Evolutionary conservation across 2,113 vertebrate genomes (phyloP).

Genomic region (Laticauda laticaudata): DNA sequence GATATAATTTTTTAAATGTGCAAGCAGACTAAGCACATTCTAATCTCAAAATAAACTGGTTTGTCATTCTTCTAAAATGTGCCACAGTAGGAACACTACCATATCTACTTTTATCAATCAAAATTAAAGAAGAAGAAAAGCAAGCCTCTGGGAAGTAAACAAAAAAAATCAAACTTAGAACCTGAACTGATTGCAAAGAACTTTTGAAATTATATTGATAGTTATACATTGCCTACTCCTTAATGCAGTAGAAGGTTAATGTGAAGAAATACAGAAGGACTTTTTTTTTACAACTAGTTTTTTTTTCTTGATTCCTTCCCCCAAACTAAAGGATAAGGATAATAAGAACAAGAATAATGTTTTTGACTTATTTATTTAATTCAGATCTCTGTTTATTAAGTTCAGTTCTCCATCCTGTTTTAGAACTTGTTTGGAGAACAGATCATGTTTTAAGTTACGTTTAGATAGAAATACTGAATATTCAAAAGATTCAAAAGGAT

Average conservation of each 20-base stretch:
- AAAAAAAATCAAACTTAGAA: background rate
- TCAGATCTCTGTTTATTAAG: background rate
- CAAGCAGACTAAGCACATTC: background rate
- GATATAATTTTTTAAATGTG: background rate
- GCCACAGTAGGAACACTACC: background rate
- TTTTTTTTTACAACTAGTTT: background rate
- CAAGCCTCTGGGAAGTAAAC: background rate
- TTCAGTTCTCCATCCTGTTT: background rate
- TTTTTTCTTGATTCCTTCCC: background rate
- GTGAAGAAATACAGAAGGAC: background rate
- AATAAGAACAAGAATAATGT: background rate
- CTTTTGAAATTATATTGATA: background rate
- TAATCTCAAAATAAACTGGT: background rate
- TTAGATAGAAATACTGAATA: background rate
- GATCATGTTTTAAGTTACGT: background rate
- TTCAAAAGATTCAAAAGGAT: background rate
- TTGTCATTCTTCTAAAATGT: background rate
- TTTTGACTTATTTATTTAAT: background rate
- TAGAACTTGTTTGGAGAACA: background rate
- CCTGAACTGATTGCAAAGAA: background rate
- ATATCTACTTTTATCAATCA: background rate
- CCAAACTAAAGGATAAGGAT: background rate
- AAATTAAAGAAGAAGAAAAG: background rate
- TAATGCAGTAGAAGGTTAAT: background rate
- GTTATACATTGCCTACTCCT: background rate